Conservation (phyloP, 2,797 vertebrate genomes). For the Cottoperca gobio region DNA sequence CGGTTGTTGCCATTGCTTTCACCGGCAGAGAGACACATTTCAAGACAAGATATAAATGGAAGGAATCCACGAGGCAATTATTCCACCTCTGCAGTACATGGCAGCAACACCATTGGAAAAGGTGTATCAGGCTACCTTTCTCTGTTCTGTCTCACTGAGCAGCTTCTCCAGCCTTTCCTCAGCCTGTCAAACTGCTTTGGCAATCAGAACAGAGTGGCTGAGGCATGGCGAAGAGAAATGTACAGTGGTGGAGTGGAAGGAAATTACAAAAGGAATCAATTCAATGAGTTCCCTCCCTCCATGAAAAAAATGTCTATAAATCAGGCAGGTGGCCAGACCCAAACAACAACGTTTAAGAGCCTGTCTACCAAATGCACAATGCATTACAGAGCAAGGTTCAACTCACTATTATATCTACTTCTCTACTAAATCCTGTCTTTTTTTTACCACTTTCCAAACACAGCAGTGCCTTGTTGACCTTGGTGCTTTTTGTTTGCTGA, state of each 20-base stretch:
- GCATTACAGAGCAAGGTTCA: constrained; percentile 47
- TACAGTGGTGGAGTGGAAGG: constrained; percentile 67
- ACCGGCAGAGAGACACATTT: constrained; percentile 49
- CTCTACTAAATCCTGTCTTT: constrained; percentile 20
- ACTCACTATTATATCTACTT: constrained; percentile 36
- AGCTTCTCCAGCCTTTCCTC: constrained; percentile 68
- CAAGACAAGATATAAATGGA: constrained; percentile 70
- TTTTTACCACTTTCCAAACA: constrained; percentile 11
- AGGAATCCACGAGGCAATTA: constrained; percentile 67
- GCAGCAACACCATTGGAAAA: constrained; percentile 59
- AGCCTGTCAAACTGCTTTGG: constrained; percentile 71
- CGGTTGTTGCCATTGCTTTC: constrained; percentile 41
- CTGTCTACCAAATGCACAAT: constrained; percentile 58
- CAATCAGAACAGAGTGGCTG: constrained; percentile 68
- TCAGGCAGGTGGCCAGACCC: constrained; percentile 65
- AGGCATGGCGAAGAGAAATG: constrained; percentile 67
- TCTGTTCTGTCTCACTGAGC: constrained; percentile 74
- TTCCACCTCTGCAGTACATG: constrained; percentile 62
- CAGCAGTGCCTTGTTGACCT: constrained; percentile 27
- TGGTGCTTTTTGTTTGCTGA: constrained; percentile 20
- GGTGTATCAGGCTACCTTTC: constrained; percentile 68
- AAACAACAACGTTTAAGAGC: constrained; percentile 70
- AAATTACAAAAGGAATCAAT: constrained; percentile 83
- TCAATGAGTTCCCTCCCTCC: constrained; percentile 66
- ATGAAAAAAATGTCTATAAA: constrained; percentile 72